A percentile compares a stretch with the other conserved stretches of the same genome.
Evolutionary conservation across 1,140 invertebrate genomes (phyloP).

Genomic region (Drosophila erecta): DNA sequence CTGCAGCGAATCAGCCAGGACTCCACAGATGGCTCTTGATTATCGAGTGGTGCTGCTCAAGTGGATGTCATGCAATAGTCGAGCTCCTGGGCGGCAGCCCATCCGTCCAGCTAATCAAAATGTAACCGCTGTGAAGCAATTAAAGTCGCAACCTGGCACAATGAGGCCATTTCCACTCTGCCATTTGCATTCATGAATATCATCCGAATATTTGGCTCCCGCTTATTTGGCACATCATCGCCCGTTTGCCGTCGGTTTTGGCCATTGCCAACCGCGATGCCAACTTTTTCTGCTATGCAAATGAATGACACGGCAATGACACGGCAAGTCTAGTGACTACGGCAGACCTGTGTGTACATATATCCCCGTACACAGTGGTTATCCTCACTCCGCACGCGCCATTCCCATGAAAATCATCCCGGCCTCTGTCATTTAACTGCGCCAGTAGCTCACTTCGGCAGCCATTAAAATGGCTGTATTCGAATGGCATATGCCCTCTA

Average conservation of each 20-base stretch:
- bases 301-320: conserved; percentile 68
- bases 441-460: conserved; percentile 40
- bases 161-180: conserved; percentile 10
- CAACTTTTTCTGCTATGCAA: conserved; percentile 61
- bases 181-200: conserved; percentile 66
- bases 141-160: conserved; percentile 44
- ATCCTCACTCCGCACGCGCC: background rate
- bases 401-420: background rate
- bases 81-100: background rate
- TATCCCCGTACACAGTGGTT: background rate
- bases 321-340: conserved; percentile 42
- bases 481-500: background rate
- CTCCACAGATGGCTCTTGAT: conserved; percentile 15
- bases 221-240: conserved; percentile 44
- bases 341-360: background rate
- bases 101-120: conserved; percentile 65
- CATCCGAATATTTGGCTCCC: conserved; percentile 10
- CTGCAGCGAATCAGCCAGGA: conserved; percentile 6
- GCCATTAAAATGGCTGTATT: conserved; percentile 27
- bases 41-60: conserved; percentile 6
- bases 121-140: conserved; percentile 57
- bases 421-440: conserved; percentile 3
- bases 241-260: background rate
- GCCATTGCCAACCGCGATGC: conserved; percentile 22
- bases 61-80: conserved; percentile 1